These are phyloP conservation scores for Nyctibius grandis DNA, from an alignment of 2,797 vertebrate genomes.

Conservation along the genomic window DNA sequence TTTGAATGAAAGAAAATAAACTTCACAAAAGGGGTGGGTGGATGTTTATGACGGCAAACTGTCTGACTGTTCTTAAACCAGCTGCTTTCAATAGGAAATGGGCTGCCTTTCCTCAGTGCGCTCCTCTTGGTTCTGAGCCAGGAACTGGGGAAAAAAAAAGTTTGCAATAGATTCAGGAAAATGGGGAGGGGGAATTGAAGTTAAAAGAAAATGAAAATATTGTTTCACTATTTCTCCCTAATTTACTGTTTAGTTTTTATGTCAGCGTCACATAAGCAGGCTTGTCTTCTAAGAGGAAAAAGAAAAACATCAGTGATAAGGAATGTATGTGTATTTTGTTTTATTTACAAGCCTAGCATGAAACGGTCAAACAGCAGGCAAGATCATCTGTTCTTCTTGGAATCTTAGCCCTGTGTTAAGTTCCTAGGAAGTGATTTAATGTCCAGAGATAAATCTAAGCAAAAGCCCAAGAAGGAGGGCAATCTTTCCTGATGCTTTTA, in stretches of 20 bases:
- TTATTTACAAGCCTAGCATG: background rate
- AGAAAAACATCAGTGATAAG: background rate
- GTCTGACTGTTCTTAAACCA: background rate
- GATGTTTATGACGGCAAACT: background rate
- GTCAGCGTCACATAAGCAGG: background rate
- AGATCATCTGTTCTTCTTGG: background rate
- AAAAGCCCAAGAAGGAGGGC: background rate
- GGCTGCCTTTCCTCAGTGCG: background rate
- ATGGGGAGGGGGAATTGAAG: background rate
- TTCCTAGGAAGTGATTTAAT: background rate
- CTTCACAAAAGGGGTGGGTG: background rate
- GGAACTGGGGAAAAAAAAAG: background rate
- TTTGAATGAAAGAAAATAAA: slow-evolving; percentile 20
- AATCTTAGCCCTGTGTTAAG: background rate
- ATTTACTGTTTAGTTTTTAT: background rate
- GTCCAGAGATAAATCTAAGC: background rate
- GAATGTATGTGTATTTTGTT: background rate
- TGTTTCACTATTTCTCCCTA: background rate
- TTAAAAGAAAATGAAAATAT: background rate
- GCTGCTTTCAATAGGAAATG: background rate
- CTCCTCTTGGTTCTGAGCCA: background rate
- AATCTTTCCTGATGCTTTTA: background rate
- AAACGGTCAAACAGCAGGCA: background rate
- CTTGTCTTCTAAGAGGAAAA: background rate
- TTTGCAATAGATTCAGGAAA: background rate